phyloP scores from a whole-genome alignment of 2,888 invertebrate species.

The Diloba caeruleocephala region DNA sequence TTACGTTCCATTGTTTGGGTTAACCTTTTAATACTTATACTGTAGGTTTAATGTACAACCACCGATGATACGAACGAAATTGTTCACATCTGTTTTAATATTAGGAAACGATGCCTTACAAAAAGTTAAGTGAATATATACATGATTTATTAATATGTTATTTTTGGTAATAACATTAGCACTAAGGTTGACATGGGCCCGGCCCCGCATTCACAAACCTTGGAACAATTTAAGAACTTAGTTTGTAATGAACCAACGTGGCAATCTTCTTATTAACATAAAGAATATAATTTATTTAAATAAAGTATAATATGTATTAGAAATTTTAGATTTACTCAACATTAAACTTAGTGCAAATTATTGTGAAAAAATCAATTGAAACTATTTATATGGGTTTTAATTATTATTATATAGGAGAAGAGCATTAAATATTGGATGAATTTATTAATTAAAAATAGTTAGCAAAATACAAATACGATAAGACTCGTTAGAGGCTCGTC shows the following conservation, averaged over 20 bases:
- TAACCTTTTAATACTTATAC: constrained; percentile 67
- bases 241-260: constrained; percentile 86
- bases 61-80: constrained; percentile 81
- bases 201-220: constrained; percentile 78
- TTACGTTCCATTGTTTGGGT: constrained; percentile 69
- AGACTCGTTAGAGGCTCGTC: constrained; percentile 87
- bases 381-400: constrained; percentile 89
- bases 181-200: constrained; percentile 76
- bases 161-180: constrained; percentile 86
- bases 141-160: constrained; percentile 87
- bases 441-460: constrained; percentile 89
- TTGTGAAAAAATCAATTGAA: constrained; percentile 87
- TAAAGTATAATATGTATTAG: constrained; percentile 88
- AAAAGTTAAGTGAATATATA: constrained; percentile 86
- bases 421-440: constrained; percentile 88
- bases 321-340: constrained; percentile 89
- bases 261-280: constrained; percentile 88
- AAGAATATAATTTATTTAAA: constrained; percentile 88
- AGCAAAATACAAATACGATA: constrained; percentile 89
- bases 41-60: constrained; percentile 84
- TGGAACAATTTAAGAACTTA: constrained; percentile 88
- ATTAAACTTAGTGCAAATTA: constrained; percentile 89
- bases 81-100: constrained; percentile 84
- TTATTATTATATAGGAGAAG: constrained; percentile 88
- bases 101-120: constrained; percentile 87